Conservation (phyloP, 2,888 invertebrate genomes). For the Caenorhabditis sp. region DNA sequence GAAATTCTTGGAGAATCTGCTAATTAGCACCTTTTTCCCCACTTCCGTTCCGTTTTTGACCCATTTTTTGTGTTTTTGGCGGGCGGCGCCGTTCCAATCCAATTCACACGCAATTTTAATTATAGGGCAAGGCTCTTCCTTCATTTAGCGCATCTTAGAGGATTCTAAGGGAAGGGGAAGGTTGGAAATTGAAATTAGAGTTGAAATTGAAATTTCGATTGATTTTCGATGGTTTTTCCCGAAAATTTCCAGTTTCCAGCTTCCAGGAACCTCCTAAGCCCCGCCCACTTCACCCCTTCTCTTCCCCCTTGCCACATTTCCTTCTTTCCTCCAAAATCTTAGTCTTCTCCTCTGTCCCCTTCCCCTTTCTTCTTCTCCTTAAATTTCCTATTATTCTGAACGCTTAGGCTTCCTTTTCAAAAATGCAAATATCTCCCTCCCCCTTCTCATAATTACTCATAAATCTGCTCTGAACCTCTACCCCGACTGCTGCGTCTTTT, state of each 20-base stretch:
- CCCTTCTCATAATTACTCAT: conserved; percentile 43
- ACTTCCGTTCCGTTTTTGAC: conserved; percentile 22
- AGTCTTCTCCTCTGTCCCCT: background rate
- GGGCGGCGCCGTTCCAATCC: conserved; percentile 8
- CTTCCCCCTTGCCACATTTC: background rate
- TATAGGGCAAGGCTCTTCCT: background rate
- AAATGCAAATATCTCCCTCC: conserved; percentile 45
- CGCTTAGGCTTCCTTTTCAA: conserved; percentile 57
- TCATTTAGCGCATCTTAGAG: background rate
- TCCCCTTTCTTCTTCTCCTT: background rate
- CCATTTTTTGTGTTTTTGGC: no score
- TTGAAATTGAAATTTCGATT: no score
- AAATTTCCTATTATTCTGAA: conserved; percentile 6
- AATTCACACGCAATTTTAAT: conserved; percentile 20
- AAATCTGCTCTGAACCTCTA: background rate
- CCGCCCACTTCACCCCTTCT: background rate
- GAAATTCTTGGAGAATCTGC: no score
- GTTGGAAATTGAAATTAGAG: background rate
- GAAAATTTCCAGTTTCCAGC: background rate
- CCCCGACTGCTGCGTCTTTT: background rate
- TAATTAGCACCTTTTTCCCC: background rate
- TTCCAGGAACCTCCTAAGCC: background rate
- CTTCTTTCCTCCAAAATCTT: background rate
- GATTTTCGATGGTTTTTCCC: no score
- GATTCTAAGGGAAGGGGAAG: no score